Conservation (phyloP, 1,140 invertebrate genomes). For the Drosophila punjabiensis region DNA sequence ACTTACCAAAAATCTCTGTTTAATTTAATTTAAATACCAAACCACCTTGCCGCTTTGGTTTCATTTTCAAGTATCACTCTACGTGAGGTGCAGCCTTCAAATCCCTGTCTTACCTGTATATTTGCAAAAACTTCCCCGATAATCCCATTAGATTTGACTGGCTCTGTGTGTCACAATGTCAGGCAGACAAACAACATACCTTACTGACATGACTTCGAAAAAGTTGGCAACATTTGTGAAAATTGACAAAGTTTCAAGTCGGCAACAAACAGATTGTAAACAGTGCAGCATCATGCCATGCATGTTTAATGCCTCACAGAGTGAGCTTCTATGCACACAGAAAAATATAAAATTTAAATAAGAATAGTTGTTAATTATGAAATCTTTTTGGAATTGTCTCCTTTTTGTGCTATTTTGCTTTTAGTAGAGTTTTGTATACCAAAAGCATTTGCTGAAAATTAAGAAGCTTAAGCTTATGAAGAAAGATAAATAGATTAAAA, state of each 20-base stretch:
- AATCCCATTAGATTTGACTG: slow-evolving; percentile 31
- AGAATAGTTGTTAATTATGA: neutral
- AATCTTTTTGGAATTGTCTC: neutral
- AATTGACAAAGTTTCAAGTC: slow-evolving; percentile 65
- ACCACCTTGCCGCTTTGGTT: neutral
- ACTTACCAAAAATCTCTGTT: neutral
- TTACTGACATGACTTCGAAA: slow-evolving; percentile 57
- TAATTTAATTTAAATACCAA: slow-evolving; percentile 8
- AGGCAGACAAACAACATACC: slow-evolving; percentile 18
- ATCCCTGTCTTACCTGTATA: slow-evolving; percentile 2
- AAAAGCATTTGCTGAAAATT: neutral
- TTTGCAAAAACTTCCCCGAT: slow-evolving; percentile 22
- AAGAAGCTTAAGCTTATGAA: no score
- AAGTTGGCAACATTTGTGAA: slow-evolving; percentile 57
- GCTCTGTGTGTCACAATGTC: slow-evolving; percentile 35
- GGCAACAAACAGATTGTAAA: slow-evolving; percentile 58
- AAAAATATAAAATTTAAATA: neutral
- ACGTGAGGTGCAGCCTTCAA: slow-evolving; percentile 2
- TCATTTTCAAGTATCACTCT: slow-evolving; percentile 15
- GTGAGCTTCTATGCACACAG: slow-evolving; percentile 4
- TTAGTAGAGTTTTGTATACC: no score
- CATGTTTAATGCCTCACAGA: slow-evolving; percentile 47
- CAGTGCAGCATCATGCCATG: slow-evolving; percentile 48
- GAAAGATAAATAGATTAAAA: no score
- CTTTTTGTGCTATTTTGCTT: neutral